Evolutionary conservation across 2,888 invertebrate species (phyloP).

Genomic region (Pseudeuparius sepicola): DNA sequence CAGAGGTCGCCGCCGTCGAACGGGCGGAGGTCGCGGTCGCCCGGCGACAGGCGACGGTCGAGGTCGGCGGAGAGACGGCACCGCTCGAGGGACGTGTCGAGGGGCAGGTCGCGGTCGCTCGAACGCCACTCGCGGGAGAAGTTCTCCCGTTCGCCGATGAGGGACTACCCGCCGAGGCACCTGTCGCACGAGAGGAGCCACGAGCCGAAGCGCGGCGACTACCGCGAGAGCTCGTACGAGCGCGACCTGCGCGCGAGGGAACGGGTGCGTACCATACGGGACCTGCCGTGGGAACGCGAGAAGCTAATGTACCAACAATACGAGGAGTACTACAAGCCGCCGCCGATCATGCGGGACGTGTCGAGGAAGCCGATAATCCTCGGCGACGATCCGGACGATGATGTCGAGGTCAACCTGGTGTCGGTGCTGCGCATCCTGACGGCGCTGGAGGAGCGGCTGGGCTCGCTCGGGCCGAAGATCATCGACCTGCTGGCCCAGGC

Average conservation of each 20-base stretch:
- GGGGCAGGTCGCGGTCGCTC: background rate
- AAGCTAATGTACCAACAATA: no score
- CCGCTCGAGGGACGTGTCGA: background rate
- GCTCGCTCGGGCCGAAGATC: constrained; percentile 74
- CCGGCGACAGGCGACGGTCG: background rate
- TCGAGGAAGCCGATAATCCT: constrained; percentile 33
- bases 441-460: constrained; percentile 72
- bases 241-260: constrained; percentile 27
- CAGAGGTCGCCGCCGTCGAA: constrained; percentile 10
- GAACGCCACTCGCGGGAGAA: constrained; percentile 5
- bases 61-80: constrained; percentile 6
- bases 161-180: background rate
- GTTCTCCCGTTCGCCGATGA: constrained; percentile 12
- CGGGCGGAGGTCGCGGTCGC: constrained; percentile 1
- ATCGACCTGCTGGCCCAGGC: constrained; percentile 69
- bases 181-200: constrained; percentile 21
- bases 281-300: constrained; percentile 30
- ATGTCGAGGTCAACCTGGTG: constrained; percentile 48
- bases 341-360: constrained; percentile 33
- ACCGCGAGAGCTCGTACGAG: constrained; percentile 27
- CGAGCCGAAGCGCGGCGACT: constrained; percentile 18
- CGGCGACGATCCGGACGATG: constrained; percentile 43
- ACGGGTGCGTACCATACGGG: constrained; percentile 28
- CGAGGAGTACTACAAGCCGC: constrained; percentile 29
- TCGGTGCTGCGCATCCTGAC: constrained; percentile 64